Base-by-base conservation (phyloP, 2,888 invertebrate species). In the Blomia tropicalis region DNA sequence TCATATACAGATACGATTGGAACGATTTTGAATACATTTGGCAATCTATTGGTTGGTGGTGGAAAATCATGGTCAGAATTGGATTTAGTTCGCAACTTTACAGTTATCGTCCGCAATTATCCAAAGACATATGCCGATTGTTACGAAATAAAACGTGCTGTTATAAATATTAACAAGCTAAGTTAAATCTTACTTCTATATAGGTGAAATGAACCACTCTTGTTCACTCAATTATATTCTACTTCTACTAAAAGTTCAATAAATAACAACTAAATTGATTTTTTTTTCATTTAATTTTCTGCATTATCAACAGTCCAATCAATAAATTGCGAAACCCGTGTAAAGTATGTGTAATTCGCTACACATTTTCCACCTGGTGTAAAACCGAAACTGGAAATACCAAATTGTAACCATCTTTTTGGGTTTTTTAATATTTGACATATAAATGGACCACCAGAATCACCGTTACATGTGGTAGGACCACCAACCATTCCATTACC, bases 1-100 rank as follows among this genome's bases (percentile, higher is more conserved):
- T 2, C 14, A 2, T 11, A 47, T 14, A 3, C 47, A 5, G 22
- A 56, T n/a, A 2, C 91, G 0, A 95, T 91, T 0, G 91, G 89
- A 23, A 92, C 87, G 64, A 95, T 87, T 27, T 19, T 56, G 56
- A 56, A 56, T 11, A 22, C 36, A 4, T 56, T 56, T 36, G 56
- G 56, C 2, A 56, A 56, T 56, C 29, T 56, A 22, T 14, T 56
- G 2, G 30, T 27, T 14, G 51, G 7, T 22, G 51, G 51, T 27
- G 51, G 51, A 27, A 7, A 19, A 27, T 22, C 51, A 14, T 47
- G 51, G 51, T n/a, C 7, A 11, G 51, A 47, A 11, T 14, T 25
- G 22, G 11, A 47, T 11, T 14, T 25, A n/a, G 51, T 47, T 7
- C 22, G 51, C 14, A n/a, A 47, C 23, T 27, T 11, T 27, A 22